phyloP scores from a whole-genome alignment of 2,797 vertebrate species.

The Cuculus canorus region DNA sequence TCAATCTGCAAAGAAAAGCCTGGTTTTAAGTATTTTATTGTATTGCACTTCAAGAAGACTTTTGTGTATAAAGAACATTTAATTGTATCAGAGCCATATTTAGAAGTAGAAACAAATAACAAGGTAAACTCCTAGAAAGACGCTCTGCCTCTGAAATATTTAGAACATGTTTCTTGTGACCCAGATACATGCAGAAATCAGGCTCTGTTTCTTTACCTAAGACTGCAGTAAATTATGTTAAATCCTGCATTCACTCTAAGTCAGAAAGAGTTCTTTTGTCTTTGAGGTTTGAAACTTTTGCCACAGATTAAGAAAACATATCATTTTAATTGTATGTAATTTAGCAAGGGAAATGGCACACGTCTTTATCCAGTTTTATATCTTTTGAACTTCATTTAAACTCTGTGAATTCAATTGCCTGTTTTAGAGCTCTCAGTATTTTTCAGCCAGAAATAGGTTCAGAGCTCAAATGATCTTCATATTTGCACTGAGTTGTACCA shows the following conservation, averaged over 20 bases:
- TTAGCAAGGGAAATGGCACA: neutral
- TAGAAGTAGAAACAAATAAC: neutral
- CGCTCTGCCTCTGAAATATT: neutral
- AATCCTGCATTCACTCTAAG: neutral
- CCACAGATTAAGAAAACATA: neutral
- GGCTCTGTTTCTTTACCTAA: accelerated
- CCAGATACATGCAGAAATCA: neutral
- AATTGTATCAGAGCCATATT: neutral
- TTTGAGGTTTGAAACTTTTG: neutral
- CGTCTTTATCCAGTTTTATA: neutral
- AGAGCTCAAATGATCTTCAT: neutral
- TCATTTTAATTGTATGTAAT: neutral
- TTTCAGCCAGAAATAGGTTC: neutral
- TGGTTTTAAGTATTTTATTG: neutral
- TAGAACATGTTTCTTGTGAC: neutral
- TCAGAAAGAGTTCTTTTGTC: neutral
- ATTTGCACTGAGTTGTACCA: neutral
- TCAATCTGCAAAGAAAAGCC: neutral
- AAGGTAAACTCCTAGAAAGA: neutral
- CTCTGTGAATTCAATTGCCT: neutral
- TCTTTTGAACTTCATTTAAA: neutral
- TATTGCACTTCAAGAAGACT: neutral
- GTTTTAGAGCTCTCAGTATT: accelerated
- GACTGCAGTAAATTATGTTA: neutral
- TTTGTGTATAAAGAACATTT: neutral